Base-by-base conservation (phyloP, 2,888 invertebrate species). In the Nomada ruficornis region DNA sequence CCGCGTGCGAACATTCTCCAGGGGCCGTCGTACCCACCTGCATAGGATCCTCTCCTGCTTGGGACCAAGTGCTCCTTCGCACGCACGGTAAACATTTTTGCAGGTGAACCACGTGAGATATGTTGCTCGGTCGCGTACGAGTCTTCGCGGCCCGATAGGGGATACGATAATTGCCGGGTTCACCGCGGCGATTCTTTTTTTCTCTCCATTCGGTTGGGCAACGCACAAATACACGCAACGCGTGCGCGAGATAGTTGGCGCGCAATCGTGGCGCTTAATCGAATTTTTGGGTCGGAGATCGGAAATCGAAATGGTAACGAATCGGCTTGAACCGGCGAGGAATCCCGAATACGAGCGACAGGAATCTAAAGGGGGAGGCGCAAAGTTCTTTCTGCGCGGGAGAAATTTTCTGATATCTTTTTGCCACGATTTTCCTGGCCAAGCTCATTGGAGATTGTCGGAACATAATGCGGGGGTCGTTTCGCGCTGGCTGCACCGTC, bases 21-120 rank as follows among this genome's bases (percentile, higher is more conserved):
- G 72, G 86, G 85, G 86, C 88, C 88, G 83, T 82, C 88, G 88
- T 88, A 85, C 86, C 84, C 88, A 88, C 88, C 85, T 88, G 88
- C 86, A 85, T 71, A 74, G 70, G 72, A 78, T 85, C 75, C 76
- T 83, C 76, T 60, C 52, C 74, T 47, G 68, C 73, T 73, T 52
- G 80, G 80, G 77, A 76, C 82, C 68, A 77, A 85, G 59, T 78
- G 82, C 86, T 86, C 82, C 82, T 80, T 80, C 77, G 82, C 87
- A 86, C 87, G 87, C 86, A 87, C 84, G 84, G 69, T 69, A 62
- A 86, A 82, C 80, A 87, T 87, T 87, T 87, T 87, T 80, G 77
- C 87, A 82, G 82, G 79, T 85, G 83, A 81, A 88, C 82, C 47
- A 79, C 84, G 80, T 73, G 84, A 86, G 83, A 86, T 79, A 74